Evolutionary conservation across 2,797 vertebrate species (phyloP), one percentile per base, ranked within the genome.

Genomic region (Knipowitschia caucasica): DNA sequence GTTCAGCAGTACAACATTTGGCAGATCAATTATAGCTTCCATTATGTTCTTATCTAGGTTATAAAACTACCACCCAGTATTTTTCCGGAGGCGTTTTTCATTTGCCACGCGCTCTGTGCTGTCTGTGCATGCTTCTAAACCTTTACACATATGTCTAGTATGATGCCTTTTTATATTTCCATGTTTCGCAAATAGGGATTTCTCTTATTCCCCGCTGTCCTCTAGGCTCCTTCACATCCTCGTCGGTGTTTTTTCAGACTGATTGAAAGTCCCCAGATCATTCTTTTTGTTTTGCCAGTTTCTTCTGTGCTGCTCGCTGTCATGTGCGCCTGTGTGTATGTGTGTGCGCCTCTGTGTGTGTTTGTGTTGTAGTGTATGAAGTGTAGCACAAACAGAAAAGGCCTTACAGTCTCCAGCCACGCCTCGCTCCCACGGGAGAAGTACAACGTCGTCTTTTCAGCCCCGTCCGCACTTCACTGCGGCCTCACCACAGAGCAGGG

Each of bases 161-260:
- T 65, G 58, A 69, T 61, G 53, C 20, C 49, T 39, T 42, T 42
- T 42, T 42, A 24, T 12, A 23, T 42, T 15, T 33, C 40, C 43
- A 65, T 68, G 55, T 70, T 69, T 77, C 47, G 18, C 4, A 29
- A 23, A 25, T 33, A 64, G 49, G 46, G 56, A 79, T 69, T 44
- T 18, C 69, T 50, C 61, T 50, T 56, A 78, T 71, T 80, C 78
- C 79, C 69, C 51, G 67, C 74, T 69, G 77, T 73, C 76, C 71
- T 82, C 78, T 46, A 69, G 60, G 67, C 69, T 56, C 68, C 75
- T 78, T 83, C 69, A 71, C 72, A 81, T 77, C 77, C 71, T 77
- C 70, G 74, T 78, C 83, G 80, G 83, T 83, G 66, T 67, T 77
- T 67, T 77, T 80, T 79, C 70, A 6, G 65, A 67, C 62, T 80